Percentiles rank a stretch among this genome's conserved stretches.
Conservation (phyloP, 2,113 vertebrate species). For the Xyliphius kryptos region DNA sequence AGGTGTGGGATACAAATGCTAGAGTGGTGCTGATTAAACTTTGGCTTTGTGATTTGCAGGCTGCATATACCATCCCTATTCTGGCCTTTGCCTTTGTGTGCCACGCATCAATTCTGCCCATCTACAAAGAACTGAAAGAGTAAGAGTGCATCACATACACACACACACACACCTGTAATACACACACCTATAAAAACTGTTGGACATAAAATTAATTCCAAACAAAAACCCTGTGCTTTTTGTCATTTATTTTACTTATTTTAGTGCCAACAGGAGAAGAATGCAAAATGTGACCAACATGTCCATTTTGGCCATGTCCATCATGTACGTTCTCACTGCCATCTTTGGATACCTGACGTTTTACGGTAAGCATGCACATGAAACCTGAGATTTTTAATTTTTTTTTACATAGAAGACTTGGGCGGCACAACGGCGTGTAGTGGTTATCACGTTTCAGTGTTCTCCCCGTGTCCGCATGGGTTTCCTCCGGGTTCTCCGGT, state of each 20-base stretch:
- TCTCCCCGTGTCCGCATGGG: no score
- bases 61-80: constrained; percentile 68
- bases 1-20: neutral
- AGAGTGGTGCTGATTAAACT: neutral
- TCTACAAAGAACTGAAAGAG: constrained; percentile 73
- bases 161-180: no score
- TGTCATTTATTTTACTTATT: neutral
- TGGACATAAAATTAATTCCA: no score
- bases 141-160: constrained; percentile 44
- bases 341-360: constrained; percentile 78
- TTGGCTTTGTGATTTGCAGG: constrained; percentile 50
- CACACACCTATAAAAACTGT: no score
- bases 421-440: no score
- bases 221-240: no score
- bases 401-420: no score
- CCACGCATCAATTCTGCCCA: constrained; percentile 76
- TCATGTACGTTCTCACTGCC: constrained; percentile 71
- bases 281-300: constrained; percentile 60
- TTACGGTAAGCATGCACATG: constrained; percentile 60
- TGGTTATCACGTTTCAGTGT: no score
- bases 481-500: no score
- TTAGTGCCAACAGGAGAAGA: constrained; percentile 64
- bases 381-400: neutral
- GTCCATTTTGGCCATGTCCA: constrained; percentile 75
- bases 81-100: constrained; percentile 77